Percentiles rank a stretch among this genome's conserved stretches.
These are phyloP conservation scores for Onchidella celtica DNA, from an alignment of 2,888 invertebrate species.

Conservation along the genomic window DNA sequence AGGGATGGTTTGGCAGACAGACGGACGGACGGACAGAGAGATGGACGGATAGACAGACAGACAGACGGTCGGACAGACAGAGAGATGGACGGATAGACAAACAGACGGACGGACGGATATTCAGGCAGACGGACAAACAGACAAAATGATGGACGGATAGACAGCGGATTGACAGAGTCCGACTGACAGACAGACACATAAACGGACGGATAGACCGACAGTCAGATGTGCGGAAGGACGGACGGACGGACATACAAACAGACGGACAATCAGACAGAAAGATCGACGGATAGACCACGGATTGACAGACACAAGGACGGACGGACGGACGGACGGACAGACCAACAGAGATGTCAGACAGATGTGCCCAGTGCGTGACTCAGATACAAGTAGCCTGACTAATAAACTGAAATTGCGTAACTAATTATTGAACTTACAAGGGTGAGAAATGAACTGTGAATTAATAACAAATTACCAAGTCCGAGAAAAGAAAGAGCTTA, in stretches of 20 bases:
- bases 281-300: not conserved
- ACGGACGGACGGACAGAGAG: slow-evolving; percentile 32
- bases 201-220: not conserved
- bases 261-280: slow-evolving; percentile 19
- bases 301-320: not conserved
- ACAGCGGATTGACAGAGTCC: too few species aligned
- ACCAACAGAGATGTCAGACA: too few species aligned
- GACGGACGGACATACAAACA: slow-evolving; percentile 32
- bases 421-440: too few species aligned
- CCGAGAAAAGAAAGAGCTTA: too few species aligned
- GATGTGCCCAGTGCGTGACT: too few species aligned
- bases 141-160: too few species aligned
- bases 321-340: not conserved
- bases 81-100: not conserved
- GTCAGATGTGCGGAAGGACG: not conserved
- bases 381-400: too few species aligned
- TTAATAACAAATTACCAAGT: too few species aligned
- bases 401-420: too few species aligned
- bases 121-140: not conserved
- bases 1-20: not conserved
- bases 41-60: slow-evolving; percentile 19
- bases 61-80: too few species aligned
- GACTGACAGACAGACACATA: not conserved
- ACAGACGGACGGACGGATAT: not conserved
- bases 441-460: too few species aligned